Conservation (phyloP, 2,888 invertebrate species). For the Hirtodrosophila confusa region DNA sequence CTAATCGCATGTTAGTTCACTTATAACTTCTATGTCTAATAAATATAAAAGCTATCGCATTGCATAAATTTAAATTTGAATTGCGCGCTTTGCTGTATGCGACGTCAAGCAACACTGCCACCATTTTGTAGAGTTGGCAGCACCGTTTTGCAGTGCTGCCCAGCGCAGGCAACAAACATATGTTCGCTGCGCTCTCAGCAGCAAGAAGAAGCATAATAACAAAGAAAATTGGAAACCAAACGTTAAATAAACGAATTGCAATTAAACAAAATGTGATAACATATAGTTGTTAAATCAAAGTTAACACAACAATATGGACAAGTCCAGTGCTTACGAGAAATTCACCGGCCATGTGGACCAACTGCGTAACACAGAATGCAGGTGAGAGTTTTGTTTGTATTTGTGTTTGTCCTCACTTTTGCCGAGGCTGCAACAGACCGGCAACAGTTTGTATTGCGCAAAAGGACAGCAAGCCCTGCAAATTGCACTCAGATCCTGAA, state of each 20-base stretch:
- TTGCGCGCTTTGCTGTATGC: slow-evolving; percentile 8
- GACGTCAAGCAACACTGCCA: slow-evolving; percentile 14
- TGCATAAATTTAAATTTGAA: slow-evolving; percentile 11
- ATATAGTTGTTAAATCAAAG: slow-evolving; percentile 6
- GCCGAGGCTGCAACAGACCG: slow-evolving; percentile 46
- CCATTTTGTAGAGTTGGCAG: slow-evolving; percentile 8
- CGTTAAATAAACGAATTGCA: slow-evolving; percentile 15
- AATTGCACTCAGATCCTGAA: not conserved
- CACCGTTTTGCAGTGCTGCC: slow-evolving; percentile 36
- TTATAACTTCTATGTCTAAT: too few species aligned
- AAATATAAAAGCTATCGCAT: not conserved
- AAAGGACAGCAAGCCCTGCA: slow-evolving; percentile 8
- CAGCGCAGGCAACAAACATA: slow-evolving; percentile 27
- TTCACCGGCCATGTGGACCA: slow-evolving; percentile 82
- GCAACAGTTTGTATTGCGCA: slow-evolving; percentile 65
- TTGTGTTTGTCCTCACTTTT: slow-evolving; percentile 2
- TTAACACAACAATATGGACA: slow-evolving; percentile 70
- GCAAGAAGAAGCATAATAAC: slow-evolving; percentile 55
- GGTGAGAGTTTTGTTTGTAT: slow-evolving; percentile 63
- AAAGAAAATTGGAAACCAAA: slow-evolving; percentile 45
- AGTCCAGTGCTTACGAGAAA: slow-evolving; percentile 77
- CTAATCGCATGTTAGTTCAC: too few species aligned
- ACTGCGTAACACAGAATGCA: slow-evolving; percentile 84
- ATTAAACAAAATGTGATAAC: slow-evolving; percentile 49
- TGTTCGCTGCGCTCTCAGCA: slow-evolving; percentile 37